phyloP scores from a whole-genome alignment of 2,113 vertebrate genomes.

The Sphyrna mokarran region DNA sequence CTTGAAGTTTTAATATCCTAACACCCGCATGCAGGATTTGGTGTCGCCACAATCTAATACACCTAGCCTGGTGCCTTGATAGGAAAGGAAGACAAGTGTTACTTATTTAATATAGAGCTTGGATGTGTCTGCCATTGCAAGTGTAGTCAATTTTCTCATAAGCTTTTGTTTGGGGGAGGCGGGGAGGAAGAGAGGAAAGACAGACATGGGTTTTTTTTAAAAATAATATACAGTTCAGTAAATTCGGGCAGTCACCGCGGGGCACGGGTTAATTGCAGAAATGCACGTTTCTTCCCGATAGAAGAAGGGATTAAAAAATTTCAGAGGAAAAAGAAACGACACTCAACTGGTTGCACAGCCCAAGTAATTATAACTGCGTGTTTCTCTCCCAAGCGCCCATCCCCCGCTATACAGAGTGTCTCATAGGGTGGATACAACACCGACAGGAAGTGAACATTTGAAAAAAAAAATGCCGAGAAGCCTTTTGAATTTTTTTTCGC shows the following conservation, averaged over 20 bases:
- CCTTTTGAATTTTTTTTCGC: slow-evolving; percentile 4
- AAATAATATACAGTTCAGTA: neutral
- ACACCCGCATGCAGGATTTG: no score
- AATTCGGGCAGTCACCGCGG: neutral
- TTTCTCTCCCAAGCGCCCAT: neutral
- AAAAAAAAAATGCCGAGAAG: neutral
- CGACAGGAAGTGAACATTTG: slow-evolving; percentile 23
- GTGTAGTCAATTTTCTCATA: neutral
- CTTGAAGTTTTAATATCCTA: neutral
- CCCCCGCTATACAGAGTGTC: neutral
- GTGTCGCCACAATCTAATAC: neutral
- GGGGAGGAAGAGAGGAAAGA: no score
- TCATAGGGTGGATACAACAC: slow-evolving; percentile 18
- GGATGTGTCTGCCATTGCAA: neutral
- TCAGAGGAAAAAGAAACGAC: neutral
- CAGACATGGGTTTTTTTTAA: no score
- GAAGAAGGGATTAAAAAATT: neutral
- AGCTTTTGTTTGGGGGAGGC: neutral
- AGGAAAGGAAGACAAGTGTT: neutral
- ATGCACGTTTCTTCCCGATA: neutral
- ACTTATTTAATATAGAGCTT: neutral
- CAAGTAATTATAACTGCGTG: neutral
- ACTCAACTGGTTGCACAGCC: neutral
- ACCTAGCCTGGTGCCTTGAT: neutral
- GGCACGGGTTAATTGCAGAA: neutral